Conservation (phyloP, 2,113 vertebrate genomes). For the Agapornis roseicollis region DNA sequence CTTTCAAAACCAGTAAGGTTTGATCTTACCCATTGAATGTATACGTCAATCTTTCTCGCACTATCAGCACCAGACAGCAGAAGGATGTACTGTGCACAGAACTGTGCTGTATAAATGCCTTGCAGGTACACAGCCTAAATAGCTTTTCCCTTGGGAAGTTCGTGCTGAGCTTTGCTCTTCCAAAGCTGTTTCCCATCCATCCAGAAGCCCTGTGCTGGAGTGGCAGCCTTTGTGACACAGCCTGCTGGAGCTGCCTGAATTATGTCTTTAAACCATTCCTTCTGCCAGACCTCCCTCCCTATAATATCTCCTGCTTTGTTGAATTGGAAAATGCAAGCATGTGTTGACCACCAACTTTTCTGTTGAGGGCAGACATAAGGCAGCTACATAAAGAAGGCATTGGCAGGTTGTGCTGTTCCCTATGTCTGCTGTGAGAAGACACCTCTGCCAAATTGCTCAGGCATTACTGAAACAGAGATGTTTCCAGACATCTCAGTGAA, state of each 20-base stretch:
- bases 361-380: neutral
- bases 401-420: neutral
- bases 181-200: neutral
- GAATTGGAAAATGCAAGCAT: neutral
- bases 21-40: neutral
- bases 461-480: neutral
- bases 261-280: neutral
- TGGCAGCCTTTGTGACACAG: neutral
- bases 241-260: neutral
- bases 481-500: neutral
- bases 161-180: neutral
- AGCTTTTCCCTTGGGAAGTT: neutral
- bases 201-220: neutral
- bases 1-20: neutral
- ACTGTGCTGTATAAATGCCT: neutral
- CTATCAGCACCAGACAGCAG: neutral
- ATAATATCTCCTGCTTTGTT: neutral
- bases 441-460: neutral
- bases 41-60: neutral
- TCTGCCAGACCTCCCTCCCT: neutral
- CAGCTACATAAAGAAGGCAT: neutral
- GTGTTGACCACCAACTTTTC: accelerated
- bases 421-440: neutral
- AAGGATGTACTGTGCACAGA: neutral
- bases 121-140: neutral